Conservation (phyloP, 2,888 invertebrate species). For the Drosophila ochracea region DNA sequence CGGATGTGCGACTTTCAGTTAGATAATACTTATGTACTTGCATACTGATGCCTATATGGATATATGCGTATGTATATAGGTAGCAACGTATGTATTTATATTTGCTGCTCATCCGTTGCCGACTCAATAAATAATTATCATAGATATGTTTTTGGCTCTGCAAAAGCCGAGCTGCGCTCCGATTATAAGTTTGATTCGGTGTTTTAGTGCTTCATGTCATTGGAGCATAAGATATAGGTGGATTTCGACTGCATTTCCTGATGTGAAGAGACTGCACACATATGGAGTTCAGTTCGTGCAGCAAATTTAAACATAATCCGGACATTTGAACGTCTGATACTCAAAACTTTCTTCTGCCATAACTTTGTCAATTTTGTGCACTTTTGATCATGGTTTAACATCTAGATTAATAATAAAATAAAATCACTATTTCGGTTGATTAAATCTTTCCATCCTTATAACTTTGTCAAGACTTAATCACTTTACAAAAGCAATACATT, state of each 20-base stretch:
- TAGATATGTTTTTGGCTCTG: not conserved
- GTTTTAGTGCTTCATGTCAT: conserved; percentile 53
- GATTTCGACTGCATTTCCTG: conserved; percentile 20
- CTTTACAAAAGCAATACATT: not conserved
- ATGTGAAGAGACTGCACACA: not conserved
- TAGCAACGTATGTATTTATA: conserved; percentile 15
- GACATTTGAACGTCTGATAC: not conserved
- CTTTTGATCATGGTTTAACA: not conserved
- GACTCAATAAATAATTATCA: conserved; percentile 18
- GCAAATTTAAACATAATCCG: conserved; percentile 4
- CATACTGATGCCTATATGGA: not conserved
- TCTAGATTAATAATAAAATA: not conserved
- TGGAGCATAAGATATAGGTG: conserved; percentile 46
- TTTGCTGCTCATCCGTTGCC: conserved; percentile 30
- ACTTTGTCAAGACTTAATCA: not conserved
- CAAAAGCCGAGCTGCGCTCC: not conserved
- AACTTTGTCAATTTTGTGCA: not conserved
- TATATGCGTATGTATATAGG: not conserved
- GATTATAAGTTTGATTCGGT: conserved; percentile 25
- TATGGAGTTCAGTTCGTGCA: not conserved
- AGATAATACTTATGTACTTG: conserved; percentile 39
- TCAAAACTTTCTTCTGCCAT: not conserved
- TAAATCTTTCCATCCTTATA: not conserved
- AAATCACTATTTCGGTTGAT: not conserved
- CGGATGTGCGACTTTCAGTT: conserved; percentile 49